Evolutionary conservation across 2,797 vertebrate species (phyloP).

Genomic region (Acridotheres tristis): DNA sequence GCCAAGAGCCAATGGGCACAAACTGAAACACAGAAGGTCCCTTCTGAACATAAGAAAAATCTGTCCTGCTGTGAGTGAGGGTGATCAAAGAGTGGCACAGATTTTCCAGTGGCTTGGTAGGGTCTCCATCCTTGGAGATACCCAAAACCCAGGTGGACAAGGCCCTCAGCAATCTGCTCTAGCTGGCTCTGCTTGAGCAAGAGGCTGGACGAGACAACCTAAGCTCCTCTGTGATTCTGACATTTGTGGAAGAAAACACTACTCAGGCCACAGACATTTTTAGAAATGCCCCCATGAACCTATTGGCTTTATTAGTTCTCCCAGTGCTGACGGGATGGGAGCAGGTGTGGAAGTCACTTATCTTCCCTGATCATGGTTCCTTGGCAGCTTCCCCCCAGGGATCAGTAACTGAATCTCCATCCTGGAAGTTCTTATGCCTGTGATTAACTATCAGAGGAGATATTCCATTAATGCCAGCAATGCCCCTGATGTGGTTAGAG

Average conservation of each 20-base stretch:
- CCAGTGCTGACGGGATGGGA: not conserved
- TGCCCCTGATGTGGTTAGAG: not conserved
- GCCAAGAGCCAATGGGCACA: not conserved
- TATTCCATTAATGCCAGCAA: not conserved
- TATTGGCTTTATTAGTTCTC: not conserved
- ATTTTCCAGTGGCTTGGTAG: fast-evolving
- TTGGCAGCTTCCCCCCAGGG: not conserved
- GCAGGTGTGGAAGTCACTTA: not conserved
- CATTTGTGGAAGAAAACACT: not conserved
- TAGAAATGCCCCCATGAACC: fast-evolving
- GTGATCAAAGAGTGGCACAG: not conserved
- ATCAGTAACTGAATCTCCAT: not conserved
- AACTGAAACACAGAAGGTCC: too few species aligned
- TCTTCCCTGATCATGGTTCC: not conserved
- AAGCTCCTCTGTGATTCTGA: not conserved
- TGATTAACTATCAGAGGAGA: not conserved
- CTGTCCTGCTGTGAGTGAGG: not conserved
- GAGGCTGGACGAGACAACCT: not conserved
- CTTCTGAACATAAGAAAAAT: not conserved
- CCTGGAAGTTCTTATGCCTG: not conserved
- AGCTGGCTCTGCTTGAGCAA: not conserved
- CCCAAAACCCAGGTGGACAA: not conserved
- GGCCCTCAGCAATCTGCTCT: not conserved
- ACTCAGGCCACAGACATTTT: not conserved
- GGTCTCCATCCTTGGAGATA: not conserved